A percentile compares a stretch with the other conserved stretches of the same genome.
Evolutionary conservation across 2,113 vertebrate genomes (phyloP).

Genomic region (Phalacrocorax aristotelis): DNA sequence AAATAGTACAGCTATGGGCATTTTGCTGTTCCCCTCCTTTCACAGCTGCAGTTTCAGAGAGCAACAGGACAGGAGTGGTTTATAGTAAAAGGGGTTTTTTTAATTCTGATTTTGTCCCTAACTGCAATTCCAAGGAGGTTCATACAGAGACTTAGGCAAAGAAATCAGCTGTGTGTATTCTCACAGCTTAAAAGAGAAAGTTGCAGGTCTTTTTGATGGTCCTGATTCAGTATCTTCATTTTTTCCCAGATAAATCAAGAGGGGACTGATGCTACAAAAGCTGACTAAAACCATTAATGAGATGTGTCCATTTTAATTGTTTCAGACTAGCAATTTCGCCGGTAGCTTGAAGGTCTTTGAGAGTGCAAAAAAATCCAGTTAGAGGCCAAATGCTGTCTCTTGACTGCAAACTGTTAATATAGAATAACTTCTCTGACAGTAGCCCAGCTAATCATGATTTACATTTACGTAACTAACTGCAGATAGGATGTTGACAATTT

Average conservation of each 20-base stretch:
- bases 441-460: neutral
- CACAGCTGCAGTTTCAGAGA: neutral
- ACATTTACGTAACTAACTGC: neutral
- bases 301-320: neutral
- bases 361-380: neutral
- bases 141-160: neutral
- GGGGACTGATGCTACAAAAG: neutral
- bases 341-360: neutral
- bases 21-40: neutral
- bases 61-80: neutral
- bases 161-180: neutral
- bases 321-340: neutral
- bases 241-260: neutral
- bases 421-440: neutral
- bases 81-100: neutral
- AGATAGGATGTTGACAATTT: neutral
- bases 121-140: neutral
- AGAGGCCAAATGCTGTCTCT: neutral
- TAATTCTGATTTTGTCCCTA: neutral
- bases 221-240: neutral
- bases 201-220: neutral
- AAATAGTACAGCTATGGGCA: neutral
- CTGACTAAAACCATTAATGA: neutral
- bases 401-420: neutral
- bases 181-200: neutral